These are phyloP conservation scores for Saccopteryx bilineata DNA, from an alignment of 2,113 vertebrate species.

Conservation along the genomic window DNA sequence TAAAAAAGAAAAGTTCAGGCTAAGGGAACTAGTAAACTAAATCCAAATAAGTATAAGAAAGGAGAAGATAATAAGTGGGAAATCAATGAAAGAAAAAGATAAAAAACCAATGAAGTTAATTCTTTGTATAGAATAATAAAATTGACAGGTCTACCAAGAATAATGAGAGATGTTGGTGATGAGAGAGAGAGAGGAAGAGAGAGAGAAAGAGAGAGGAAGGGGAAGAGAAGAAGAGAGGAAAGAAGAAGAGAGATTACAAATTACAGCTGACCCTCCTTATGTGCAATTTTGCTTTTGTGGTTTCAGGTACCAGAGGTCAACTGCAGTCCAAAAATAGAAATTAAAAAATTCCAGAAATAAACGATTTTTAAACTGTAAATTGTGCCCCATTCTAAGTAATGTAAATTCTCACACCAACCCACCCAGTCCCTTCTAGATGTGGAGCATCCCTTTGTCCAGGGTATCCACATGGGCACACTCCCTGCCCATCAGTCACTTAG, in stretches of 20 bases:
- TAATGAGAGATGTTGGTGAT: neutral
- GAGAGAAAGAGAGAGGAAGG: neutral
- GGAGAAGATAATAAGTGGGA: neutral
- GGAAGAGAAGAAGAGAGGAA: neutral
- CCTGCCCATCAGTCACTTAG: too few species aligned
- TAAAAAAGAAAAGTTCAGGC: neutral
- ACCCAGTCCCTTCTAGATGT: too few species aligned
- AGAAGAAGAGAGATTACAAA: neutral
- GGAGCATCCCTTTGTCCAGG: neutral
- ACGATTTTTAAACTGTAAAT: neutral
- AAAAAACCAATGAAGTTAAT: neutral
- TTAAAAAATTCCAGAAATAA: neutral
- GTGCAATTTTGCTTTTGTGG: neutral
- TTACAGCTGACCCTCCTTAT: neutral
- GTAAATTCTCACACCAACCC: neutral
- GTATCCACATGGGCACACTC: neutral
- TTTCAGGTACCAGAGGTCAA: neutral
- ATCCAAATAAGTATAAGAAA: neutral
- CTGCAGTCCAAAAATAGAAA: neutral
- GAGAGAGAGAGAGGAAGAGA: neutral
- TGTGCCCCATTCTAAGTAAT: neutral
- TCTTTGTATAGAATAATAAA: constrained; percentile 40
- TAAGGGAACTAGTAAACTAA: neutral
- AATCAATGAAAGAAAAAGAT: neutral
- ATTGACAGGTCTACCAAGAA: neutral